phyloP scores from a whole-genome alignment of 2,888 invertebrate genomes.

The Chelonus formosanus region DNA sequence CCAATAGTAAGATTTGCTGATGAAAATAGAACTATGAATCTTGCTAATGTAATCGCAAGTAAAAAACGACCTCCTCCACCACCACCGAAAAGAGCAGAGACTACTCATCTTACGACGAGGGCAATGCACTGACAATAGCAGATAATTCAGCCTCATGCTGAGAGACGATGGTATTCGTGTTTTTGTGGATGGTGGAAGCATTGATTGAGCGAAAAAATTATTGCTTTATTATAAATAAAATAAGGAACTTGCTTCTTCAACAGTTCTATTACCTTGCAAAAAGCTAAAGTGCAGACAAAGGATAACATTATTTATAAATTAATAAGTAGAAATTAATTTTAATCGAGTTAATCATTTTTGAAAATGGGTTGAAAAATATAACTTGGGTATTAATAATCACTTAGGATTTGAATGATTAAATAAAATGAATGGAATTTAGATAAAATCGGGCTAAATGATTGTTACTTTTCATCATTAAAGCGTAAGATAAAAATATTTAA shows the following conservation, averaged over 20 bases:
- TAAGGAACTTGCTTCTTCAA: not conserved
- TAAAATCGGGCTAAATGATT: no score
- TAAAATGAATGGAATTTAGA: no score
- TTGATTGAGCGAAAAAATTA: not conserved
- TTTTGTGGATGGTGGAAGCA: slow-evolving; percentile 59
- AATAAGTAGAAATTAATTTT: no score
- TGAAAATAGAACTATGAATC: slow-evolving; percentile 60
- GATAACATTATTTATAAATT: no score
- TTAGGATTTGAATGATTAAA: no score
- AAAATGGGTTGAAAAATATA: no score
- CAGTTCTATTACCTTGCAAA: no score
- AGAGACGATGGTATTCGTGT: slow-evolving; percentile 58
- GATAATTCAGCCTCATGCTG: slow-evolving; percentile 56
- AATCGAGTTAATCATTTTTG: no score
- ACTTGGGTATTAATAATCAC: no score
- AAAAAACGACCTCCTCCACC: slow-evolving; percentile 87
- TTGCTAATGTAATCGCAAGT: slow-evolving; percentile 61
- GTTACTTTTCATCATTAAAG: no score
- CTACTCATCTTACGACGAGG: slow-evolving; percentile 78
- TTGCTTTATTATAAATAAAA: slow-evolving; percentile 4
- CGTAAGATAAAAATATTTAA: no score
- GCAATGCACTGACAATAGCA: slow-evolving; percentile 65
- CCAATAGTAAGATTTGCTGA: slow-evolving; percentile 54
- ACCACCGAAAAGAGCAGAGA: slow-evolving; percentile 88
- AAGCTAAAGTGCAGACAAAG: no score